Base-by-base conservation (phyloP, 1,140 invertebrate species). In the Zelostemma sp. region DNA sequence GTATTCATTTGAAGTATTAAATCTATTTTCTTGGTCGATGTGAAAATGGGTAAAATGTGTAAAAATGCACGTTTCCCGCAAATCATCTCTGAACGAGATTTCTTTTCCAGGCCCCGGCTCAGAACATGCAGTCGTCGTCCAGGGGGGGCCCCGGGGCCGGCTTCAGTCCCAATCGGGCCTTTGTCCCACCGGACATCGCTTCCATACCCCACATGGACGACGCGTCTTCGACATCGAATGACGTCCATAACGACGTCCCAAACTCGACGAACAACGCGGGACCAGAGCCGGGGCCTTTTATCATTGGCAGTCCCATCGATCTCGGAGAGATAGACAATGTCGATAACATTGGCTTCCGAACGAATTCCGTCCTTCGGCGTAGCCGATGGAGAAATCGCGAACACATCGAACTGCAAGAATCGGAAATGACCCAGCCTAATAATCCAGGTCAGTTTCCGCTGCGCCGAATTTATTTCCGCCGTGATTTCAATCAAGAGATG, bases 191-290 rank as follows among this genome's bases (percentile, higher is more conserved):
- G 60, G 82, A 85, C 21, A 69, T 86, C 12, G 81, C 81, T 35
- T 81, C 82, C 14, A 86, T 86, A 68, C 83, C 83, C 6, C 83
- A 86, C 60, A 86, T 86, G 79, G 84, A 86, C 76, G 83, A 75
- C 63, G 78, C 81, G 3, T 71, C 78, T 0, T 41, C 62, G 15
- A 74, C 74, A 35, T 71, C 64, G 61, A 77, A 49, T 68, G 74
- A 76, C 16, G 54, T 60, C 57, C 72, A 64, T 68, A 75, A 73
- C 66, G 68, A 67, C 35, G 48, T 60, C 45, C 60, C 61, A 38
- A 66, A 67, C 40, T 51, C 54, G n/a, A 55, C 57, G 18, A 49
- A 11, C 38, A 68, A 64, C 21, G 41, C 21, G 28, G 48, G 53
- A 8, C 62, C 66, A 60, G 74, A 72, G 60, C 64, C 62, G 73